Conservation (phyloP, 1,140 invertebrate genomes). For the Cataglyphis hispanica region DNA sequence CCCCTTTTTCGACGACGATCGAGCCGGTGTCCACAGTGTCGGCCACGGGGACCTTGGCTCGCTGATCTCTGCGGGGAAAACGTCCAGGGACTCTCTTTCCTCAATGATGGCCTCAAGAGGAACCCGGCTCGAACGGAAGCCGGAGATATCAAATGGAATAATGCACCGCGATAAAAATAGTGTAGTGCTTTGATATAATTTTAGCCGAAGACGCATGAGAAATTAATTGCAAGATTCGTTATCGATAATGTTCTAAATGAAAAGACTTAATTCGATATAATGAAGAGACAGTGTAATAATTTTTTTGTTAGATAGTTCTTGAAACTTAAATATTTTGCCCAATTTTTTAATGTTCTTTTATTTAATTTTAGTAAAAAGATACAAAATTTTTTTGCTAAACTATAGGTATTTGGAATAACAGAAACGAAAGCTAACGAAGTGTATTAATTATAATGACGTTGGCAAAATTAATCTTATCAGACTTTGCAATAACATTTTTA, state of each 20-base stretch:
- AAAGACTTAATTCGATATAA: not conserved
- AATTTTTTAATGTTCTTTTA: too few relatives aligned
- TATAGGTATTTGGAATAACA: not conserved
- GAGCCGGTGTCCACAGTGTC: not conserved
- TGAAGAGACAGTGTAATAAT: not conserved
- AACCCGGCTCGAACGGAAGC: not conserved
- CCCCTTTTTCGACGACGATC: slow-evolving; percentile 62
- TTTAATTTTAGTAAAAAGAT: too few relatives aligned
- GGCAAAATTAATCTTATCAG: too few relatives aligned
- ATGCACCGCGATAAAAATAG: not conserved
- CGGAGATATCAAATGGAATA: not conserved
- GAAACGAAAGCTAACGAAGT: too few relatives aligned
- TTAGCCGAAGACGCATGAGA: not conserved
- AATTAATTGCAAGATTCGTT: not conserved
- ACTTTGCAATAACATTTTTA: too few relatives aligned
- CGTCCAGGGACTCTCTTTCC: slow-evolving; percentile 1
- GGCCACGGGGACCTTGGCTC: slow-evolving; percentile 19
- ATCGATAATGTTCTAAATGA: not conserved
- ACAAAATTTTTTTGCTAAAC: too few relatives aligned
- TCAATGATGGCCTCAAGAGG: slow-evolving; percentile 3
- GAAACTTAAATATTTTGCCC: not conserved
- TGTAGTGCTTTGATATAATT: not conserved
- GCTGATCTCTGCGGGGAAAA: slow-evolving; percentile 38
- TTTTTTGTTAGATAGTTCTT: not conserved
- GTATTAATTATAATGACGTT: too few relatives aligned